Base-by-base conservation (phyloP, 1,140 invertebrate species). In the Bombus cullumanus region DNA sequence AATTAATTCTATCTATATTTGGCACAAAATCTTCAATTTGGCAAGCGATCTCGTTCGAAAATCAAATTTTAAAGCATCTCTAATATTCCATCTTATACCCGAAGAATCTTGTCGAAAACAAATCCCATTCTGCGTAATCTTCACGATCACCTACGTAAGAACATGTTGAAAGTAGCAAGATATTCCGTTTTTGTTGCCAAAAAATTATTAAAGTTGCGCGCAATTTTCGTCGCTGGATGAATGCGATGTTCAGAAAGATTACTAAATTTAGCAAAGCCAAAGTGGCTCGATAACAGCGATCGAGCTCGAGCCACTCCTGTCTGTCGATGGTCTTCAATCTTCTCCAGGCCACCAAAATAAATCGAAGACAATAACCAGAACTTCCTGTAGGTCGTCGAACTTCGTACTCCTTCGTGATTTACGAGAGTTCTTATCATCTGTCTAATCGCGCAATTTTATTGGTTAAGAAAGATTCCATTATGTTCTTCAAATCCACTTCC, bases 181-280 rank as follows among this genome's bases (percentile, higher is more conserved):
- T 25, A 25, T 53, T 53, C 8, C 34, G 12, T 12, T 10, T 3
- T 39, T 9, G 22, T 6, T 22, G 39, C n/a, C 18, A 31, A 74
- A 64, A 47, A 82, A 64, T 82, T 4, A 82, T 81, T n/a, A 15
- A 41, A 81, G 37, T 43, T 62, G 10, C 34, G 28, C 18, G 9
- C n/a, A 43, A 39, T 39, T 18, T n/a, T 8, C 22, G 22, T 1
- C 25, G 25, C 8, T 31, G 28, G 9, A 64, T 3, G 25, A 10
- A 39, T 22, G 12, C 25, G 31, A 59, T 73, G 5, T 15, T 22
- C 22, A 3, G n/a, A 47, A 81, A 62, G 28, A 62, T 73, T 41
- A 53, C 34, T 77, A 83, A 77, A 83, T 83, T 77, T 57, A 77
- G 31, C 28, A 15, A 69, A 78, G 12, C 31, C 71, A 41, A 82